These are phyloP conservation scores for Anas bahamensis DNA, from an alignment of 2,797 vertebrate genomes.

Conservation along the genomic window DNA sequence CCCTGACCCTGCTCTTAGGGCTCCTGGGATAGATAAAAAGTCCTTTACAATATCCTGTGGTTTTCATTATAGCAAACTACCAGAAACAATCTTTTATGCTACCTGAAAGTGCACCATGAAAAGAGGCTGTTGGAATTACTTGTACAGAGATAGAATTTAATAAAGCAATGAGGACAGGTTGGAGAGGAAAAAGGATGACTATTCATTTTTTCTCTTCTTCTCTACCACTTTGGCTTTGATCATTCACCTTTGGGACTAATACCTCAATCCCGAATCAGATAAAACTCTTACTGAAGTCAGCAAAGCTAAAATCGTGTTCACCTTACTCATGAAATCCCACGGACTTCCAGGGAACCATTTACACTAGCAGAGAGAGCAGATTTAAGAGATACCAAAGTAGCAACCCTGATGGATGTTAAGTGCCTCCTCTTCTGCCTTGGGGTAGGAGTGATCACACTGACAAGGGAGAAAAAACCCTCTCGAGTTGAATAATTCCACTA, in stretches of 20 bases:
- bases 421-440: background rate
- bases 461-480: background rate
- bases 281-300: constrained; percentile 43
- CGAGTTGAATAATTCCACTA: background rate
- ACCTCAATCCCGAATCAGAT: background rate
- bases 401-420: background rate
- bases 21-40: background rate
- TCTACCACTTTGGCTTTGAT: constrained; percentile 25
- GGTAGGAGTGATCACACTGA: background rate
- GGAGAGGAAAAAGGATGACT: background rate
- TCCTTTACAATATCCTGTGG: background rate
- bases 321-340: background rate
- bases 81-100: background rate
- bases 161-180: background rate
- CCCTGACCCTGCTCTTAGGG: background rate
- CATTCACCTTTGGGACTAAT: constrained; percentile 19
- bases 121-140: background rate
- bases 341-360: background rate
- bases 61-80: constrained; percentile 14
- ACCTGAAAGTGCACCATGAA: background rate
- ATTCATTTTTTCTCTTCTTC: constrained; percentile 39
- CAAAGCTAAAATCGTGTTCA: constrained; percentile 13
- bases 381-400: background rate
- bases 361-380: background rate
- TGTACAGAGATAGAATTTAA: background rate